These are phyloP conservation scores for Pavo muticus DNA, from an alignment of 2,113 vertebrate species.

Conservation along the genomic window DNA sequence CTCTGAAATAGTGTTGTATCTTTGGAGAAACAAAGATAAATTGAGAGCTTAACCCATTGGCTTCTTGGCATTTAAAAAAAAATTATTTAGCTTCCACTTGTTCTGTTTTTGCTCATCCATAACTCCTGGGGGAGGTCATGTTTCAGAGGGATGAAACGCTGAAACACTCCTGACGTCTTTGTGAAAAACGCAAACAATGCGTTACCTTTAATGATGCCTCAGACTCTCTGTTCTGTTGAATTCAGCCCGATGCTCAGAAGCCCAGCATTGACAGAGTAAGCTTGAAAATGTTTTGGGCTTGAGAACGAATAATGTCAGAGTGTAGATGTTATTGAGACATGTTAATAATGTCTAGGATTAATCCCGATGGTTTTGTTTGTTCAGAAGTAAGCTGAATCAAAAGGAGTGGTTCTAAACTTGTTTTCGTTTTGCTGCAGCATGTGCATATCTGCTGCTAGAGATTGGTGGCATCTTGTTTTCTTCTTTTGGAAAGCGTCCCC, in stretches of 20 bases:
- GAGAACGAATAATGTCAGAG: constrained; percentile 11
- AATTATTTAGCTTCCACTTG: constrained; percentile 64
- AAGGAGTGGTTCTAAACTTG: background rate
- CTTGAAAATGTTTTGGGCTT: background rate
- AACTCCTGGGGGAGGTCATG: constrained; percentile 29
- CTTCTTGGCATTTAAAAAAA: constrained; percentile 53
- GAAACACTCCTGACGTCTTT: constrained; percentile 44
- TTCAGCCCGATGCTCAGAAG: constrained; percentile 22
- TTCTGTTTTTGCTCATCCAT: constrained; percentile 67
- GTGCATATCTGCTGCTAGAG: background rate
- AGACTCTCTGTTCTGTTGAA: background rate
- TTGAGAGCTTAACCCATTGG: constrained; percentile 75
- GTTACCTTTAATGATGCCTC: constrained; percentile 28
- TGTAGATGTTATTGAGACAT: background rate
- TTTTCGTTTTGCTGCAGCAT: background rate
- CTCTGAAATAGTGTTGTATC: constrained; percentile 43
- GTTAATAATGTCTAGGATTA: background rate
- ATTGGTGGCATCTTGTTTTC: background rate
- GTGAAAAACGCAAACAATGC: constrained; percentile 71
- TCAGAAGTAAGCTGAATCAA: background rate
- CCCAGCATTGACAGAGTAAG: background rate
- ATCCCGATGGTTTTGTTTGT: background rate
- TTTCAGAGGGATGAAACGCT: constrained; percentile 54
- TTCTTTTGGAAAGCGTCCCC: background rate
- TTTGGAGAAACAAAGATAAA: constrained; percentile 74